Conservation (phyloP, 2,113 vertebrate species). For the Pedetes capensis region DNA sequence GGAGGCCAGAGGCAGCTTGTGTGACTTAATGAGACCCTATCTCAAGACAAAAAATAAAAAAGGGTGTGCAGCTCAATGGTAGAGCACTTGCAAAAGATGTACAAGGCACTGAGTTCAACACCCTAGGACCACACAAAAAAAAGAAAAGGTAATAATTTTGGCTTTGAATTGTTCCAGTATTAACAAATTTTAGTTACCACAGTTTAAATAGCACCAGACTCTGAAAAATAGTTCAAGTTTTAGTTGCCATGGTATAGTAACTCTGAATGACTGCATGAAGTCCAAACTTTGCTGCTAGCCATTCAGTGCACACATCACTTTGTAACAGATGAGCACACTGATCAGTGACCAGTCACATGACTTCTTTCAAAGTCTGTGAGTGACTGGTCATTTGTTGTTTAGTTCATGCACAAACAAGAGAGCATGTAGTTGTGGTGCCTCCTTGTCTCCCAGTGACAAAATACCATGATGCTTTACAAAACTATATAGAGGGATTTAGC, state of each 20-base stretch:
- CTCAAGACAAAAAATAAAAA: too few relatives aligned
- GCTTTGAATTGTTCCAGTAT: not conserved
- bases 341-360: not conserved
- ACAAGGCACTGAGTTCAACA: too few relatives aligned
- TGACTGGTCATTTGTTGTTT: not conserved
- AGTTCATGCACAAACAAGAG: not conserved
- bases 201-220: not conserved
- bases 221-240: slow-evolving; percentile 16
- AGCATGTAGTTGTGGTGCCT: not conserved
- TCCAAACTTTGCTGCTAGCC: not conserved
- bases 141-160: not conserved
- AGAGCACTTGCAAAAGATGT: too few relatives aligned
- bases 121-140: too few relatives aligned
- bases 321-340: not conserved
- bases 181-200: not conserved
- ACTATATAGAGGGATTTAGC: not conserved
- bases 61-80: too few relatives aligned
- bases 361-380: not conserved
- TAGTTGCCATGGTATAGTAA: not conserved
- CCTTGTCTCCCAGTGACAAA: not conserved
- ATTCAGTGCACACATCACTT: not conserved
- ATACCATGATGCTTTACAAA: not conserved
- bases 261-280: not conserved
- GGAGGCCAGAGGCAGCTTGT: too few relatives aligned
- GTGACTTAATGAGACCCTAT: too few relatives aligned